A percentile compares a stretch with the other conserved stretches of the same genome.
Conservation (phyloP, 2,113 vertebrate genomes). For the Jaculus jaculus region DNA sequence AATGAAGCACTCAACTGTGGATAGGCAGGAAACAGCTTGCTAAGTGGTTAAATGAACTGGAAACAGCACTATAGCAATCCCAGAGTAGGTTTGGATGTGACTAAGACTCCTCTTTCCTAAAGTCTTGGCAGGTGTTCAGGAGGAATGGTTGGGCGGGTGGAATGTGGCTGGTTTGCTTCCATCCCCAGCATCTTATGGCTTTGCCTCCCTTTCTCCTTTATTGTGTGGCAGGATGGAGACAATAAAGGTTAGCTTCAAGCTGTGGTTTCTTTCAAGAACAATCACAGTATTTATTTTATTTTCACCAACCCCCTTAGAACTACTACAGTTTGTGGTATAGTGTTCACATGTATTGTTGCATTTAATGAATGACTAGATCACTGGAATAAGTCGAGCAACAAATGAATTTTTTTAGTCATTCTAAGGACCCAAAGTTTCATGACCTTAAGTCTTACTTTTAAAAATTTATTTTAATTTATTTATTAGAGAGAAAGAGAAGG, state of each 20-base stretch:
- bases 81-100: background rate
- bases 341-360: constrained; percentile 6
- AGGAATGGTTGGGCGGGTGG: background rate
- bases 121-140: background rate
- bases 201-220: background rate
- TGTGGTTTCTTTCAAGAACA: constrained; percentile 27
- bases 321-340: background rate
- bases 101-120: background rate
- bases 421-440: background rate
- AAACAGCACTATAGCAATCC: background rate
- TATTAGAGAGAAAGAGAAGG: too few relatives aligned
- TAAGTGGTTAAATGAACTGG: constrained; percentile 21
- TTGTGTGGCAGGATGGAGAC: background rate
- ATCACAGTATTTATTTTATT: background rate
- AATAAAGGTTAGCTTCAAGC: background rate
- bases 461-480: too few relatives aligned
- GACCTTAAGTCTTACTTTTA: too few relatives aligned
- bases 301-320: background rate
- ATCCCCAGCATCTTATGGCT: background rate
- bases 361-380: background rate
- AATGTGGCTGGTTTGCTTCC: background rate
- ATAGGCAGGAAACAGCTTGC: background rate
- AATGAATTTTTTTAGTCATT: constrained; percentile 26
- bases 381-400: constrained; percentile 5
- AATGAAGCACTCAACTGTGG: background rate